Evolutionary conservation across 2,888 invertebrate genomes (phyloP), one percentile per base, ranked within the genome.

Genomic region (Oscheius myriophilus): DNA sequence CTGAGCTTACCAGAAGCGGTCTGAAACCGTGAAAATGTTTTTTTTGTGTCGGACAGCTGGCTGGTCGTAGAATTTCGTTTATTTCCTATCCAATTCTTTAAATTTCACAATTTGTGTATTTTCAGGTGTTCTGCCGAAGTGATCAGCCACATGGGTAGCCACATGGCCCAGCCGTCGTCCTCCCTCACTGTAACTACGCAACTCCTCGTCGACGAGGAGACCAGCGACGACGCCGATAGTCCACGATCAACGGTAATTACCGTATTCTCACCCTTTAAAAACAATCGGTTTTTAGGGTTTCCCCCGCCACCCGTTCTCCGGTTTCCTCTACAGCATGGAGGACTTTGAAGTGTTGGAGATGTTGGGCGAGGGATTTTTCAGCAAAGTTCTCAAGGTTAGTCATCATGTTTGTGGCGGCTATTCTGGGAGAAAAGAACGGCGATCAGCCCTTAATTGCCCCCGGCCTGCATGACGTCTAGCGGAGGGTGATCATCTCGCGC

Each of bases 331-430:
- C 87, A 91, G 95, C 53, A 91, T 95, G 80, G 95, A 96, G 89
- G 96, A 96, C 90, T 96, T 96, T 89, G 76, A 79, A 14, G 90
- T 91, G 80, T 91, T 92, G 87, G 95, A 95, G 89, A 93, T 93
- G 89, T 93, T 96, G 85, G 96, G 96, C 57, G 90, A 92, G 61
- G 96, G 96, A 76, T 96, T 96, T 89, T 96, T 96, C 90, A 96
- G 96, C 4, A 94, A 95, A 90, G 96, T 96, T 74, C 96, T 93
- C 89, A 96, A 96, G 93, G 96, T 96, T 89, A 90, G 91, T 41
- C 18, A 7, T 21, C 52, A 7, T 21, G 14, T 52, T 23, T 12
- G 33, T 33, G 33, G 33, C 33, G 33, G 33, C 33, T 33, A 23
- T 18, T 21, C 18, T 53, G 23, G 23, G 54, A 14, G 33, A 12